Percentiles rank a stretch among this genome's conserved stretches.
phyloP scores from a whole-genome alignment of 1,140 invertebrate genomes.

The Tenebrio molitor region DNA sequence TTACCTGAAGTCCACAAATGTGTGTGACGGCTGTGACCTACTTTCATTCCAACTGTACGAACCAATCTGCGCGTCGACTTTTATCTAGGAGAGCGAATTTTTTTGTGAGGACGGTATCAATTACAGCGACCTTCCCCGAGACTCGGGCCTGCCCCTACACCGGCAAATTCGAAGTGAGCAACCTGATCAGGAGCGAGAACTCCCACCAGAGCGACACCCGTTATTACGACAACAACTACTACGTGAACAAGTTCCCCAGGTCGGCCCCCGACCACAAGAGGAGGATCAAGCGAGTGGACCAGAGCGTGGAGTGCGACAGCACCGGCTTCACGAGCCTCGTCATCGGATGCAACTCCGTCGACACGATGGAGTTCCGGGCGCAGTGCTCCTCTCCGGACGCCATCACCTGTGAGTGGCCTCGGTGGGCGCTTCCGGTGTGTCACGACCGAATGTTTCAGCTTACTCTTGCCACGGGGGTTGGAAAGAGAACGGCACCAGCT shows the following conservation, averaged over 20 bases:
- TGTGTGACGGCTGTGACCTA: too few species aligned
- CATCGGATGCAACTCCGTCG: constrained; percentile 77
- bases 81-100: too few species aligned
- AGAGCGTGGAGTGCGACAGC: constrained; percentile 66
- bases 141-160: constrained; percentile 77
- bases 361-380: constrained; percentile 80
- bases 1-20: too few species aligned
- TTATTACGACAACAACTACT: constrained; percentile 64
- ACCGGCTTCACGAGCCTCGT: constrained; percentile 73
- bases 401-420: constrained; percentile 65
- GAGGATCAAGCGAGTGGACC: constrained; percentile 62
- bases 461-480: constrained; percentile 90
- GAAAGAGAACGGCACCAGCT: constrained; percentile 80
- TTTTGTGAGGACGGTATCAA: background rate
- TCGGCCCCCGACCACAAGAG: constrained; percentile 39
- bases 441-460: constrained; percentile 69
- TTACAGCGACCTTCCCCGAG: constrained; percentile 76
- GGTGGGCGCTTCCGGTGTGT: too few species aligned
- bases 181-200: constrained; percentile 66
- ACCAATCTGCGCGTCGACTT: too few species aligned
- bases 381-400: constrained; percentile 75
- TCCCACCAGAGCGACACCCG: constrained; percentile 46
- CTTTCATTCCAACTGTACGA: too few species aligned
- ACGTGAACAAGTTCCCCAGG: constrained; percentile 50
- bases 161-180: constrained; percentile 77